A percentile compares a stretch with the other conserved stretches of the same genome.
Evolutionary conservation across 1,140 invertebrate genomes (phyloP).

Genomic region (Steinernema feltiae): DNA sequence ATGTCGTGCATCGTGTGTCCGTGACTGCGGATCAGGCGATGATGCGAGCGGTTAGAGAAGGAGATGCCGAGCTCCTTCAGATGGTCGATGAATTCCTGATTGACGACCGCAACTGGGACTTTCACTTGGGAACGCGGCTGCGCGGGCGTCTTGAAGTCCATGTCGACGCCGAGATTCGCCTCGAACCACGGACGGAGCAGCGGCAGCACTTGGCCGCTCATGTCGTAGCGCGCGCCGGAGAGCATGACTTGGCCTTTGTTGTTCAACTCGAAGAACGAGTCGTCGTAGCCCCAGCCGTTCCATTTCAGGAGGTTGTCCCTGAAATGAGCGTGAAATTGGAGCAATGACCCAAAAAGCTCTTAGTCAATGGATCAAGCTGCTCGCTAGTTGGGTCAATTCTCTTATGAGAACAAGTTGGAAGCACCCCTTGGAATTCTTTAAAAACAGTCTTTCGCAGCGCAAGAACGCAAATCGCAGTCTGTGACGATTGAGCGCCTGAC

Average conservation of each 20-base stretch:
- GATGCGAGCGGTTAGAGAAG: constrained; percentile 72
- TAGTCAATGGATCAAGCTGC: constrained; percentile 14
- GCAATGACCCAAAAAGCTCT: constrained; percentile 5
- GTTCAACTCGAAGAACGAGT: constrained; percentile 72
- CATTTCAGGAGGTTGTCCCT: constrained; percentile 70
- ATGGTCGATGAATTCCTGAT: constrained; percentile 65
- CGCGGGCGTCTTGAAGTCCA: constrained; percentile 60
- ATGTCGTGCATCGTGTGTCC: constrained; percentile 90
- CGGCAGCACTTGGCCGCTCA: constrained; percentile 70
- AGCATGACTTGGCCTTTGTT: constrained; percentile 67
- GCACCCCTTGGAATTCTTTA: too few species aligned
- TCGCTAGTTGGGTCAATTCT: constrained; percentile 15
- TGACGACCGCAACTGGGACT: constrained; percentile 59
- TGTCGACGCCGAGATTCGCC: constrained; percentile 68
- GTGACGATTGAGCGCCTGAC: too few species aligned
- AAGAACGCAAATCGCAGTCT: too few species aligned
- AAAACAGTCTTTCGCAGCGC: too few species aligned
- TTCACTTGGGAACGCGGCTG: constrained; percentile 53
- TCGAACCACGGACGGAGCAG: constrained; percentile 75
- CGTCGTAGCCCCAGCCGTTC: constrained; percentile 98
- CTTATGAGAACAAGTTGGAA: too few species aligned
- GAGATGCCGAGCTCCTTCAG: constrained; percentile 66
- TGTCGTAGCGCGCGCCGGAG: constrained; percentile 63
- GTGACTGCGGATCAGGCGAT: constrained; percentile 82
- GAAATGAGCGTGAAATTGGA: constrained; percentile 19